phyloP scores from a whole-genome alignment of 2,113 vertebrate genomes.

The Stigmatopora argus region DNA sequence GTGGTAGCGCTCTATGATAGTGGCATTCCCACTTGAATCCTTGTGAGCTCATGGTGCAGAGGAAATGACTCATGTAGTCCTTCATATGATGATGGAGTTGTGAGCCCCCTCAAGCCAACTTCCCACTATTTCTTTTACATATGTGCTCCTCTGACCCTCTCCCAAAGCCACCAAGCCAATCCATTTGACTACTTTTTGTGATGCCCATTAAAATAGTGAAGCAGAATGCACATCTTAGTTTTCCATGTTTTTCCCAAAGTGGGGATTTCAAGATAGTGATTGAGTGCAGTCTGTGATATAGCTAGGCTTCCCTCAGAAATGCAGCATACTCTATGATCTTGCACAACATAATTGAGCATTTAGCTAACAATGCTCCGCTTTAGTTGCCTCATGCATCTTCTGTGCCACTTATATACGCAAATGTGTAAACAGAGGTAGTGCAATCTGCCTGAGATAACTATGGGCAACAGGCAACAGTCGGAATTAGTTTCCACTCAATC shows the following conservation, averaged over 20 bases:
- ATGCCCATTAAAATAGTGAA: slow-evolving; percentile 38
- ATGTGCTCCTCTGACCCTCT: slow-evolving; percentile 65
- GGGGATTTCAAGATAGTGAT: slow-evolving; percentile 5
- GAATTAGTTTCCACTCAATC: too few relatives aligned
- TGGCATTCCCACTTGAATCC: slow-evolving; percentile 33
- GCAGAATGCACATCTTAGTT: slow-evolving; percentile 26
- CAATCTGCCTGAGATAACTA: too few relatives aligned
- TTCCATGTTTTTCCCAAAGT: slow-evolving; percentile 41
- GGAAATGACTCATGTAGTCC: slow-evolving; percentile 71
- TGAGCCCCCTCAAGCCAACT: slow-evolving; percentile 48
- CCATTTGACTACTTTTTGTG: slow-evolving; percentile 22
- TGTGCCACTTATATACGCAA: slow-evolving; percentile 18
- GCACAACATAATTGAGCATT: too few relatives aligned
- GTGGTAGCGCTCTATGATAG: slow-evolving; percentile 28
- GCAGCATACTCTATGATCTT: neutral
- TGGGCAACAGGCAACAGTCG: too few relatives aligned
- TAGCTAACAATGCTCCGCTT: neutral
- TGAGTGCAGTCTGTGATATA: slow-evolving; percentile 10
- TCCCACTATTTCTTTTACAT: slow-evolving; percentile 62
- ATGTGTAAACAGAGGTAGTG: too few relatives aligned
- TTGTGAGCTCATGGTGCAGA: slow-evolving; percentile 59
- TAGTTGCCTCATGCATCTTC: neutral
- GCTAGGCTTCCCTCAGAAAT: slow-evolving; percentile 21
- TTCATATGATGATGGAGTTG: slow-evolving; percentile 56
- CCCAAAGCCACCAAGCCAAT: slow-evolving; percentile 6